These are phyloP conservation scores for Stichodactyla helianthus DNA, from an alignment of 64 coral and sea anemone genomes.

Conservation along the genomic window DNA sequence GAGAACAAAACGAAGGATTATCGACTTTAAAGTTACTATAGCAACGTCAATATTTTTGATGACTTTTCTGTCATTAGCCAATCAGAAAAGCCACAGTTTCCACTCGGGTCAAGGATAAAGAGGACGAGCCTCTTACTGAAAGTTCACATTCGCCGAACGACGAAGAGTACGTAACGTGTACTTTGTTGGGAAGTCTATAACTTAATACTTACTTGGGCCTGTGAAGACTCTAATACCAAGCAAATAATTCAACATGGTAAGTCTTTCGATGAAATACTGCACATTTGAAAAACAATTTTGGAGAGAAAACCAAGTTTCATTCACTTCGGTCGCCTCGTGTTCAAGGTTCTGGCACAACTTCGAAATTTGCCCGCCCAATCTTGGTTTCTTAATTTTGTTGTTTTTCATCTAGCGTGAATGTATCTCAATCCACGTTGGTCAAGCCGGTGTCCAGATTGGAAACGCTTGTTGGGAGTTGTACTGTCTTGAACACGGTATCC, in stretches of 20 bases:
- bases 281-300: not conserved
- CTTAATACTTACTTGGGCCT: not conserved
- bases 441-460: constrained; percentile 81
- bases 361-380: not conserved
- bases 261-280: not conserved
- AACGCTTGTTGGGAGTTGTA: constrained; percentile 87
- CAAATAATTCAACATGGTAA: constrained; percentile 23
- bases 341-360: not conserved
- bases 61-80: not conserved
- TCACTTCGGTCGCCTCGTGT: not conserved
- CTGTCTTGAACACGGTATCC: constrained; percentile 72
- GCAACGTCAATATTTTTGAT: not conserved
- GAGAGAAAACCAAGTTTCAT: not conserved
- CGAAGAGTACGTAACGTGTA: not conserved
- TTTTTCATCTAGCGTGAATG: constrained; percentile 60
- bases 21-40: not conserved
- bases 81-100: not conserved
- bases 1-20: not conserved
- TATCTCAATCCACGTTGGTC: constrained; percentile 78
- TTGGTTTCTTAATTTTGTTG: not conserved
- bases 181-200: not conserved
- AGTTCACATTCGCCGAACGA: not conserved
- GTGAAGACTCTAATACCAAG: not conserved
- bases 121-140: not conserved
- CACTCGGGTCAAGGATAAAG: not conserved